These are phyloP conservation scores for Galleria mellonella DNA, from an alignment of 1,140 invertebrate genomes.

Conservation along the genomic window DNA sequence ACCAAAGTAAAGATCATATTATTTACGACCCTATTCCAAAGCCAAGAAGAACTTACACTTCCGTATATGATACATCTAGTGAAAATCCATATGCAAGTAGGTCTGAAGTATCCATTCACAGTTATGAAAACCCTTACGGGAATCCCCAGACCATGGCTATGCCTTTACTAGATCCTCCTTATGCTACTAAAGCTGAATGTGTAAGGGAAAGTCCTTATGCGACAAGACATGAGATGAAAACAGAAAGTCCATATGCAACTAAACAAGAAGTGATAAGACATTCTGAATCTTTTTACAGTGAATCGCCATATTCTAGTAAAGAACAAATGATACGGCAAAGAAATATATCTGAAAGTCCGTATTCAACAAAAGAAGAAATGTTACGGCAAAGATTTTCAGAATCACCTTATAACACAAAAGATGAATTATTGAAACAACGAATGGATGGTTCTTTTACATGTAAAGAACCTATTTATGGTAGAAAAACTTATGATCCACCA, in stretches of 20 bases:
- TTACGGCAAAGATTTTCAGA: slow-evolving; percentile 64
- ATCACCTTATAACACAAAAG: slow-evolving; percentile 67
- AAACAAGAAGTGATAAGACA: slow-evolving; percentile 53
- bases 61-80: slow-evolving; percentile 59
- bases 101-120: slow-evolving; percentile 59
- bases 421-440: slow-evolving; percentile 65
- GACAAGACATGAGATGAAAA: slow-evolving; percentile 34
- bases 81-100: slow-evolving; percentile 61
- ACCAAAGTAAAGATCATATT: slow-evolving; percentile 68
- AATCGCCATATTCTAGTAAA: slow-evolving; percentile 69
- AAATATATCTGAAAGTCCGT: slow-evolving; percentile 58
- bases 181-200: slow-evolving; percentile 27
- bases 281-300: slow-evolving; percentile 44
- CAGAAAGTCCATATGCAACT: slow-evolving; percentile 53
- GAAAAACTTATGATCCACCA: slow-evolving; percentile 64
- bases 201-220: slow-evolving; percentile 44
- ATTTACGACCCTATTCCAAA: slow-evolving; percentile 70
- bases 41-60: slow-evolving; percentile 65
- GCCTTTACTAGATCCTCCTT: slow-evolving; percentile 53
- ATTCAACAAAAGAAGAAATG: slow-evolving; percentile 71
- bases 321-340: slow-evolving; percentile 65
- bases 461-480: slow-evolving; percentile 58
- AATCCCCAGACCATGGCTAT: slow-evolving; percentile 51
- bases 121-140: slow-evolving; percentile 57
- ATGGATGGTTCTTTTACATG: slow-evolving; percentile 38